phyloP scores from a whole-genome alignment of 2,888 invertebrate species.

The Eugnorisma glareosa region DNA sequence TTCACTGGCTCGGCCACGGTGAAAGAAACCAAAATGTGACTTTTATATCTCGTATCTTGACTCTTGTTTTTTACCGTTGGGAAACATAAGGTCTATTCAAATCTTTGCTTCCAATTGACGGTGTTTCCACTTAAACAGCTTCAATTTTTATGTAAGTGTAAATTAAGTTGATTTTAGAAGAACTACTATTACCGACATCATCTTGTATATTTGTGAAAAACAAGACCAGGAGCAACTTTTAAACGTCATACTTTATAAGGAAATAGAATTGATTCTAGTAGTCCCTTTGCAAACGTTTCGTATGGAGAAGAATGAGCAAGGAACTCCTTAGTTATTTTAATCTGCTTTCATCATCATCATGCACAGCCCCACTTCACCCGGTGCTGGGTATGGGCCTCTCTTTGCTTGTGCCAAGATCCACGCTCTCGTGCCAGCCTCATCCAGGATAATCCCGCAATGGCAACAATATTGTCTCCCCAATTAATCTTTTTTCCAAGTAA shows the following conservation, averaged over 20 bases:
- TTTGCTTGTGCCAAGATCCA: too few species aligned
- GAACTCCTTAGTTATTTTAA: not conserved
- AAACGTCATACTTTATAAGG: not conserved
- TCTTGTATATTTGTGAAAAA: not conserved
- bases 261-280: not conserved
- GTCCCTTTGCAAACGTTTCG: not conserved
- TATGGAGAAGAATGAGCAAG: not conserved
- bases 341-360: not conserved
- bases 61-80: constrained; percentile 1
- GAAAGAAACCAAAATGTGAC: constrained; percentile 24
- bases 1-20: constrained; percentile 49
- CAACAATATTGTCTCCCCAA: too few species aligned
- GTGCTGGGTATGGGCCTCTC: too few species aligned
- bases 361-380: too few species aligned
- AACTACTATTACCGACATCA: not conserved
- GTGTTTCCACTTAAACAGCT: not conserved
- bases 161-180: not conserved
- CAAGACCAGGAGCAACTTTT: not conserved
- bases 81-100: not conserved
- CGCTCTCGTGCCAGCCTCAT: too few species aligned
- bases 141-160: not conserved
- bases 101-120: not conserved
- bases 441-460: too few species aligned
- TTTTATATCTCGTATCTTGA: constrained; percentile 14
- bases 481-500: too few species aligned